A percentile compares a stretch with the other conserved stretches of the same genome.
Conservation (phyloP, 2,797 vertebrate genomes). For the Morelia viridis region DNA sequence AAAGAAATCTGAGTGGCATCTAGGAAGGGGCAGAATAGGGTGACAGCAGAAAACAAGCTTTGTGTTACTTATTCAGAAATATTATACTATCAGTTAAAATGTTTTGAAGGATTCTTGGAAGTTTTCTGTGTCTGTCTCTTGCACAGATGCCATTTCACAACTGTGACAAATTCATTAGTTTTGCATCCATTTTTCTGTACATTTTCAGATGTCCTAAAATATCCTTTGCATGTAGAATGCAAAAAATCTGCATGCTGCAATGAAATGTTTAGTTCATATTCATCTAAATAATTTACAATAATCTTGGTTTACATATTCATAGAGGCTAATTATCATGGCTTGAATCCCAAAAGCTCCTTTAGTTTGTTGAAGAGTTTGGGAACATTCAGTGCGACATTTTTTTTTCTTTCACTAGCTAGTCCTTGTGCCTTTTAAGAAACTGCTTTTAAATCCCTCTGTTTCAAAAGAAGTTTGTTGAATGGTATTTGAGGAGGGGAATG, state of each 20-base stretch:
- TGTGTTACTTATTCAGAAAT: not conserved
- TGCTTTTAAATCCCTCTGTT: not conserved
- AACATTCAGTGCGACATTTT: not conserved
- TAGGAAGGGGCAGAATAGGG: not conserved
- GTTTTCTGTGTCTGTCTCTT: not conserved
- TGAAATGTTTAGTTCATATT: not conserved
- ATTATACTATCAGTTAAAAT: not conserved
- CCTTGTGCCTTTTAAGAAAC: not conserved
- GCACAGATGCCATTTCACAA: not conserved
- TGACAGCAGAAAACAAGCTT: not conserved
- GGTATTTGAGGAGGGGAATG: not conserved
- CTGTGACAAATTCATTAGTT: not conserved
- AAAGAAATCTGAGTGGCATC: not conserved
- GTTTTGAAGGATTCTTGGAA: not conserved
- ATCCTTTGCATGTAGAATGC: not conserved
- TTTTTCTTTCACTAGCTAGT: not conserved
- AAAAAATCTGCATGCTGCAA: not conserved
- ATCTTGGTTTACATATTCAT: not conserved
- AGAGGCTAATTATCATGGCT: not conserved
- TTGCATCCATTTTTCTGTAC: not conserved
- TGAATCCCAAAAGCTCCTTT: not conserved
- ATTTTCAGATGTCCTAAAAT: not conserved
- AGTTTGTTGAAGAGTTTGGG: not conserved
- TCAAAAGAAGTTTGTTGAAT: not conserved
- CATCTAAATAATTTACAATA: not conserved